A percentile compares a stretch with the other conserved stretches of the same genome.
These are phyloP conservation scores for Mellivora capensis DNA, from an alignment of 2,113 vertebrate genomes.

Conservation along the genomic window DNA sequence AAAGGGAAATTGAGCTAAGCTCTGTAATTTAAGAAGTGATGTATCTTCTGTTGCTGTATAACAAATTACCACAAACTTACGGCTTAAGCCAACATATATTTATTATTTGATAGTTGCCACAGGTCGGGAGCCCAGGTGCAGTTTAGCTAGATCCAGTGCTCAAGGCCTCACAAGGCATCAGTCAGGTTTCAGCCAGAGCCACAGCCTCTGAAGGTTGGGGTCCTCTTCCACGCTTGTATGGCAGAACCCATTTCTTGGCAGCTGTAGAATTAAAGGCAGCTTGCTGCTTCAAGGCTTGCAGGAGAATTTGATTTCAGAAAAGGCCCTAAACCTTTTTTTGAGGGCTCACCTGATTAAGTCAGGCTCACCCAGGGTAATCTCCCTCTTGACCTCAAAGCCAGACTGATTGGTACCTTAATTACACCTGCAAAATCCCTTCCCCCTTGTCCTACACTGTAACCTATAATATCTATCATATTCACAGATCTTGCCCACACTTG, in stretches of 20 bases:
- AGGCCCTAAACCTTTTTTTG: background rate
- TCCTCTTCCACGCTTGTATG: background rate
- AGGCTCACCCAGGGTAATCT: background rate
- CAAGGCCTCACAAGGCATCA: background rate
- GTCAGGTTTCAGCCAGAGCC: background rate
- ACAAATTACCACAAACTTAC: slow-evolving; percentile 3
- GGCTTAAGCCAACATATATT: background rate
- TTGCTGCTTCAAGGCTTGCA: background rate
- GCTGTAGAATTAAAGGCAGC: background rate
- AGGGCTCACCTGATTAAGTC: background rate
- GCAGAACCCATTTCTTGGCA: slow-evolving; percentile 10
- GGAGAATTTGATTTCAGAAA: background rate
- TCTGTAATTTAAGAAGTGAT: slow-evolving; percentile 5
- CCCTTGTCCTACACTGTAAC: background rate
- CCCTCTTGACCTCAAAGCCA: background rate
- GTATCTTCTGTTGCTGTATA: background rate
- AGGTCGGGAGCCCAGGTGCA: background rate
- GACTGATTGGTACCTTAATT: background rate
- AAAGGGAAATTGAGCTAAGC: background rate
- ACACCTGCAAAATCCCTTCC: background rate
- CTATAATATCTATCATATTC: background rate
- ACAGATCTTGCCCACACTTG: background rate
- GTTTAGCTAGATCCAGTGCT: background rate
- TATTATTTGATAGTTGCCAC: background rate
- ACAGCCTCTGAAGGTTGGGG: background rate